Percentiles rank a stretch among this genome's conserved stretches.
Conservation (phyloP, 1,140 invertebrate genomes). For the Thaumetopoea pityocampa region DNA sequence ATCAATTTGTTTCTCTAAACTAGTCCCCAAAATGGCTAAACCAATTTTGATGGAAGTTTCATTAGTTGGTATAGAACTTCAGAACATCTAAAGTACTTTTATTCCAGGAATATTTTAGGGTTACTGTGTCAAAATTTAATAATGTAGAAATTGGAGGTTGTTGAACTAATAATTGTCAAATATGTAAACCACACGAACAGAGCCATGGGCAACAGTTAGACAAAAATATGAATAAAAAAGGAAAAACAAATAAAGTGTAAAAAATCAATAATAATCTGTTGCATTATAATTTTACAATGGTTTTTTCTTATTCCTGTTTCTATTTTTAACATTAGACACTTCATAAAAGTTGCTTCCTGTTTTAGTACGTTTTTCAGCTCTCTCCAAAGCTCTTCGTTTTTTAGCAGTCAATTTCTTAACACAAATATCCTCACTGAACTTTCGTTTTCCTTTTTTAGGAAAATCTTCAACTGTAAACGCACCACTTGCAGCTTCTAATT, state of each 20-base stretch:
- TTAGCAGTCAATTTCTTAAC: slow-evolving; percentile 83
- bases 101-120: too few relatives aligned
- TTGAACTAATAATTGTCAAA: too few relatives aligned
- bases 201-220: too few relatives aligned
- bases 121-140: too few relatives aligned
- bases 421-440: slow-evolving; percentile 27
- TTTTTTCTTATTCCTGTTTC: slow-evolving; percentile 81
- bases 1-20: too few relatives aligned
- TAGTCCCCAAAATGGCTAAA: too few relatives aligned
- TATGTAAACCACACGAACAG: too few relatives aligned
- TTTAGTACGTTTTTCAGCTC: slow-evolving; percentile 87
- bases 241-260: background rate
- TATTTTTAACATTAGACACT: slow-evolving; percentile 94
- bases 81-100: too few relatives aligned
- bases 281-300: slow-evolving; percentile 27
- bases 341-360: slow-evolving; percentile 96
- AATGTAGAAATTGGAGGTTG: too few relatives aligned
- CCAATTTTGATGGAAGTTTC: too few relatives aligned
- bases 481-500: slow-evolving; percentile 77
- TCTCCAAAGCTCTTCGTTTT: slow-evolving; percentile 84
- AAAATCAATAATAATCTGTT: background rate
- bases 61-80: too few relatives aligned
- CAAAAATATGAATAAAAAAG: too few relatives aligned
- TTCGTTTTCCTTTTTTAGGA: slow-evolving; percentile 35
- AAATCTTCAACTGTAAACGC: slow-evolving; percentile 77